Evolutionary conservation across 2,797 vertebrate species (phyloP).

Genomic region (Anolis apletophallus): DNA sequence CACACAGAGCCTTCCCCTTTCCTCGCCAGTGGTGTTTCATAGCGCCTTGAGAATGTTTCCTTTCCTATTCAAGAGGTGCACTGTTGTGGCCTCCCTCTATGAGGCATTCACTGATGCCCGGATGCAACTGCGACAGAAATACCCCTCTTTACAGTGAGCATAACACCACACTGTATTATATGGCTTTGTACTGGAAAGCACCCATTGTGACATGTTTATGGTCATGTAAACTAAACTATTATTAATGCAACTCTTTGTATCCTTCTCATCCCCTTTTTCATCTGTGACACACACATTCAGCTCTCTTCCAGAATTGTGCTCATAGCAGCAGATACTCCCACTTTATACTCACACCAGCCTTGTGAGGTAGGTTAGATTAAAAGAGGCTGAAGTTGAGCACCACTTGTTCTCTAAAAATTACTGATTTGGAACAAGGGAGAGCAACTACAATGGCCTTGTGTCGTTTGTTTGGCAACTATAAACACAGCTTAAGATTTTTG

Average conservation of each 20-base stretch:
- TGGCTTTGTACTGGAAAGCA: neutral
- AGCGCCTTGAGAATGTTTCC: neutral
- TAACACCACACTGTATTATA: neutral
- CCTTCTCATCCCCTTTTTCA: neutral
- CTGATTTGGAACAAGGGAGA: neutral
- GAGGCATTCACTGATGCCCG: neutral
- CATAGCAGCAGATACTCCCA: neutral
- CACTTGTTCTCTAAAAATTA: too few species aligned
- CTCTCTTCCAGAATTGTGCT: neutral
- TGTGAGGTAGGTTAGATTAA: neutral
- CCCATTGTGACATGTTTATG: neutral
- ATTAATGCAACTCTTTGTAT: neutral
- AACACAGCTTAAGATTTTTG: neutral
- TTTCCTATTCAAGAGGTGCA: neutral
- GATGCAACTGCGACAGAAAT: neutral
- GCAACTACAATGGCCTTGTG: neutral
- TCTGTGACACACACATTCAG: neutral
- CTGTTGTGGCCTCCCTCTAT: neutral
- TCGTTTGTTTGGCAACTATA: neutral
- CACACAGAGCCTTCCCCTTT: too few species aligned
- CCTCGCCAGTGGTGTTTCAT: neutral
- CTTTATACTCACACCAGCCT: neutral
- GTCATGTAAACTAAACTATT: neutral
- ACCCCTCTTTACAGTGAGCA: neutral
- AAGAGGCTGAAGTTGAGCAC: neutral